phyloP scores from a whole-genome alignment of 2,113 vertebrate species.

The Ammospiza nelsoni region DNA sequence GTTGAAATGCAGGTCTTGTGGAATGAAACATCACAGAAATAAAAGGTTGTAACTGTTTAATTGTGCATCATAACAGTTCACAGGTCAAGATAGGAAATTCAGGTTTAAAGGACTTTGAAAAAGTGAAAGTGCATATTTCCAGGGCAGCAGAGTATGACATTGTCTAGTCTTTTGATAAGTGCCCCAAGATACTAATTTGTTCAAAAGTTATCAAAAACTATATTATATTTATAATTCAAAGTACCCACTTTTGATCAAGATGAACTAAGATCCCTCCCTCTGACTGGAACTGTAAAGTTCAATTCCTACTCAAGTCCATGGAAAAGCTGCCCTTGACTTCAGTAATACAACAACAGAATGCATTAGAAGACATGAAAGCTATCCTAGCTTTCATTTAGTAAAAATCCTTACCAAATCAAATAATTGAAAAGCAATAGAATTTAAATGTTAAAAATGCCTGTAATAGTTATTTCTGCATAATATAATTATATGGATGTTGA shows the following conservation, averaged over 20 bases:
- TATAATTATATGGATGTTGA: not conserved
- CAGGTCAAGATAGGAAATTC: not conserved
- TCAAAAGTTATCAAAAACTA: not conserved
- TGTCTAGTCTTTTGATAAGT: not conserved
- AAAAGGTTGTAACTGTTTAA: not conserved
- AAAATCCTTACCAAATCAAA: not conserved
- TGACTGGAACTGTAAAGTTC: not conserved
- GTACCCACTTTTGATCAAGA: not conserved
- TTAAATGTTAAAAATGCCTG: not conserved
- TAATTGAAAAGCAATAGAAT: not conserved
- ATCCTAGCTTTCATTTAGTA: not conserved
- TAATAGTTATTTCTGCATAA: not conserved
- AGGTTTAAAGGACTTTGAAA: not conserved
- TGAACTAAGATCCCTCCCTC: not conserved
- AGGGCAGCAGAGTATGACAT: not conserved
- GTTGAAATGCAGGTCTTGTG: not conserved
- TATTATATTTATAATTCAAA: not conserved
- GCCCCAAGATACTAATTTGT: not conserved
- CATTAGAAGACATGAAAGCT: not conserved
- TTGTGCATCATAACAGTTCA: not conserved
- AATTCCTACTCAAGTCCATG: not conserved
- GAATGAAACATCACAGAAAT: not conserved
- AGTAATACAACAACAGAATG: not conserved
- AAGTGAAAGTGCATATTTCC: not conserved
- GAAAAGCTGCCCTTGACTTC: not conserved